Conservation (phyloP, 2,113 vertebrate species). For the Notothenia coriiceps region DNA sequence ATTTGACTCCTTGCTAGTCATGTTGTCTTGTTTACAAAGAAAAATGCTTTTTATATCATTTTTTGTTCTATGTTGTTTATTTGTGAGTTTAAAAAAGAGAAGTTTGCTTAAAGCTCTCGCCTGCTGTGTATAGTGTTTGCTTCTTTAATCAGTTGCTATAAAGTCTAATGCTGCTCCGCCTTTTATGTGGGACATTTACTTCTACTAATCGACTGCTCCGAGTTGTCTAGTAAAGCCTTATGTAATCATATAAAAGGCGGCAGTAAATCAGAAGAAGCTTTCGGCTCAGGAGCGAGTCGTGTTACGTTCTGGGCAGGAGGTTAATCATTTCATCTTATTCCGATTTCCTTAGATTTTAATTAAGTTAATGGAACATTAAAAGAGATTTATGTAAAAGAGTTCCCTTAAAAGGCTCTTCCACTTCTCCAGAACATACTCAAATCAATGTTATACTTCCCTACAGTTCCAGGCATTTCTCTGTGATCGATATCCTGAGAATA, state of each 20-base stretch:
- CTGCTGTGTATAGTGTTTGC: slow-evolving; percentile 8
- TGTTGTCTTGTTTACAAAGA: neutral
- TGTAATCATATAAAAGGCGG: slow-evolving; percentile 43
- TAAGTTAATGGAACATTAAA: slow-evolving; percentile 67
- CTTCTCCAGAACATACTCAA: slow-evolving; percentile 23
- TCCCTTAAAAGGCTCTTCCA: slow-evolving; percentile 5
- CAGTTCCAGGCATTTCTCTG: neutral
- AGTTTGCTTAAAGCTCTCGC: neutral
- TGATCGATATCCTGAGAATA: neutral
- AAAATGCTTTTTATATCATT: neutral
- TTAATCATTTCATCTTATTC: slow-evolving; percentile 71
- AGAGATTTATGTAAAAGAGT: slow-evolving; percentile 47
- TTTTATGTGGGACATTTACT: slow-evolving; percentile 44
- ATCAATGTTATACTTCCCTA: slow-evolving; percentile 1
- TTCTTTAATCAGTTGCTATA: slow-evolving; percentile 15
- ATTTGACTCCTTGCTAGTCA: neutral
- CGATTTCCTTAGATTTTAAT: slow-evolving; percentile 63
- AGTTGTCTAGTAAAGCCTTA: slow-evolving; percentile 46
- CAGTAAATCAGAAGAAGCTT: slow-evolving; percentile 31
- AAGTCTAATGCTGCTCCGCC: neutral
- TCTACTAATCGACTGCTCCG: slow-evolving; percentile 28
- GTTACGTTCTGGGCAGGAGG: slow-evolving; percentile 45
- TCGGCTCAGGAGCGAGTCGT: slow-evolving; percentile 24
- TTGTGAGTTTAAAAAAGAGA: neutral
- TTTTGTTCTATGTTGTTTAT: neutral